Evolutionary conservation across 1,140 invertebrate species (phyloP).

Genomic region (Metaphire vulgaris): DNA sequence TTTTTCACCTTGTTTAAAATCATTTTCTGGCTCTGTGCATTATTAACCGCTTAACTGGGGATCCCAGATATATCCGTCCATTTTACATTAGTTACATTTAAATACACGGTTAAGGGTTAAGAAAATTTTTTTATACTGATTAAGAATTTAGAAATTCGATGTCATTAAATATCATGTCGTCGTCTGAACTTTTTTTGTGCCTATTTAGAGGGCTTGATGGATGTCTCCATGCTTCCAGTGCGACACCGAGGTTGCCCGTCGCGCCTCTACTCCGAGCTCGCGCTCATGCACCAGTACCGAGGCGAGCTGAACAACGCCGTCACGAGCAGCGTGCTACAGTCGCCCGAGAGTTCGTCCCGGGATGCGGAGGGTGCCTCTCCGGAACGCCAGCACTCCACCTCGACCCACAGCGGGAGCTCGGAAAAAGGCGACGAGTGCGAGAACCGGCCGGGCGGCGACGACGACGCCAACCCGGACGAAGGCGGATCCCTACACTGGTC

Average conservation of each 20-base stretch:
- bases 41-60: too few relatives aligned
- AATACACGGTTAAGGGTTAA: too few relatives aligned
- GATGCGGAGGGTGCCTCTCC: not conserved
- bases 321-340: slow-evolving; percentile 16
- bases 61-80: too few relatives aligned
- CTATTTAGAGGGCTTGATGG: slow-evolving; percentile 19
- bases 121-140: too few relatives aligned
- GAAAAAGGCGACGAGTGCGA: not conserved
- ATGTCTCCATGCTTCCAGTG: slow-evolving; percentile 21
- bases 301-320: slow-evolving; percentile 2
- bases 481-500: slow-evolving; percentile 25
- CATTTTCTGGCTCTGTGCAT: too few relatives aligned
- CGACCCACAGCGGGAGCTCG: not conserved
- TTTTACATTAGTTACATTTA: too few relatives aligned
- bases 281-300: slow-evolving; percentile 10
- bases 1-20: too few relatives aligned
- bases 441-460: not conserved
- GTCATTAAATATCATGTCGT: too few relatives aligned
- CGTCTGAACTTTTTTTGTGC: too few relatives aligned
- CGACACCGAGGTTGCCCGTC: slow-evolving; percentile 26
- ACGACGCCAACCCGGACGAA: too few relatives aligned
- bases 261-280: slow-evolving; percentile 26
- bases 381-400: not conserved
- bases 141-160: too few relatives aligned
- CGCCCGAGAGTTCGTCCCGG: slow-evolving; percentile 11